Evolutionary conservation across 1,140 invertebrate species (phyloP), one percentile per base, ranked within the genome.

Genomic region (Antheraea mylitta): DNA sequence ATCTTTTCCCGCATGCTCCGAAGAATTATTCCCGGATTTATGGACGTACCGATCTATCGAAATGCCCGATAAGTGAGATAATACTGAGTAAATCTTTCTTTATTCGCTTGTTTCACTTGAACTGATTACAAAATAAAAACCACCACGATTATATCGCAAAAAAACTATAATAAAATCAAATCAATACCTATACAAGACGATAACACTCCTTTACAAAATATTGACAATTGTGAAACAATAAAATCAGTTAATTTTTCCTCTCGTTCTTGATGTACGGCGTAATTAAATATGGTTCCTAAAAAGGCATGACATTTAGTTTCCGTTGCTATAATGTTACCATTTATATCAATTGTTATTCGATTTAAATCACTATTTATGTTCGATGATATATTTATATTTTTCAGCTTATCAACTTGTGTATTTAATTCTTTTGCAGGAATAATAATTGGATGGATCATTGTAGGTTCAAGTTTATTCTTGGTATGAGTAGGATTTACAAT

Each of bases 121-220:
- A 42, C 38, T 8, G 38, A 42, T 42, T 11, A 42, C 2, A 42
- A 9, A 42, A 42, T 42, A 8, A 42, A 42, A 42, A 7, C 11
- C 38, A 42, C 22, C 22, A 30, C 4, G 22, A 30, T 42, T 9
- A 42, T 42, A 42, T 42, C 7, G 7, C 7, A 42, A 42, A 42
- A 42, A 60, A n/a, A 60, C 16, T 67, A 74, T 48, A 85, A 66
- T 79, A 88, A 87, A 79, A 91, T 83, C 59, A 91, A 74, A 74
- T 90, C 80, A 66, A 91, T 75, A 60, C 85, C 86, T 65, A 78
- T 78, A 83, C 89, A 91, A 19, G 81, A 79, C 16, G 78, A 85
- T 66, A 88, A 80, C 68, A 77, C 70, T 67, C 86, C 89, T 64
- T 88, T 89, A 83, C 89, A 91, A 87, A 91, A 91, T 62, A 81